Evolutionary conservation across 2,113 vertebrate genomes (phyloP), one percentile per base, ranked within the genome.

Genomic region (Lampris incognitus): DNA sequence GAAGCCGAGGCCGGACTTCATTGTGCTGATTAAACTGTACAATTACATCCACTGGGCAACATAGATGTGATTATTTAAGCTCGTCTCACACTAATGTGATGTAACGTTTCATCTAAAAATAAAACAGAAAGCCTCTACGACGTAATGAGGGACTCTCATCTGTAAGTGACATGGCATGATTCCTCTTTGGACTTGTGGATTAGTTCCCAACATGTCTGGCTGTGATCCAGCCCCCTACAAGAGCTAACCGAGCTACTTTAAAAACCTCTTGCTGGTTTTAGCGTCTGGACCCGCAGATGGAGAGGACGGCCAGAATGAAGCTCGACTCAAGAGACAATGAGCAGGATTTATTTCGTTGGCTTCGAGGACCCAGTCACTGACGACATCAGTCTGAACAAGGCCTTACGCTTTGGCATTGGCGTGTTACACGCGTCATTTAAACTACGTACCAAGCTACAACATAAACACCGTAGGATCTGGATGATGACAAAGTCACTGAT

Each of bases 61-160:
- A 88, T 84, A 88, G 82, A 90, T 91, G 83, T 87, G 89, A 90
- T 88, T 84, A 84, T 85, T 59, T 67, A 64, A 81, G 81, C 78
- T 86, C 74, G 79, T 87, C 78, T 77, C 51, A 71, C 66, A 51
- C 81, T 50, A 66, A 70, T 44, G 64, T 88, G 81, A 89, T 13
- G 66, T 82, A 86, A 88, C 67, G 57, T 63, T 65, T 59, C 1
- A 1, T 76, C 86, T 85, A 90, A 92, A 92, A 92, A 90, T 88
- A 86, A 84, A 82, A 73, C 60, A 1, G 60, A 42, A 46, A 49
- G 39, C 38, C 13, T 65, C 9, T 37, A 46, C 46, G 24, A 24
- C 24, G 24, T 24, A 49, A 65, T n/a, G 11, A 38, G 63, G 7
- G 81, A 78, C 50, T 57, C 70, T 66, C 11, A 46, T 64, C 51